These are phyloP conservation scores for Troglohyphantes excavatus DNA, from an alignment of 2,888 invertebrate genomes.

Conservation along the genomic window DNA sequence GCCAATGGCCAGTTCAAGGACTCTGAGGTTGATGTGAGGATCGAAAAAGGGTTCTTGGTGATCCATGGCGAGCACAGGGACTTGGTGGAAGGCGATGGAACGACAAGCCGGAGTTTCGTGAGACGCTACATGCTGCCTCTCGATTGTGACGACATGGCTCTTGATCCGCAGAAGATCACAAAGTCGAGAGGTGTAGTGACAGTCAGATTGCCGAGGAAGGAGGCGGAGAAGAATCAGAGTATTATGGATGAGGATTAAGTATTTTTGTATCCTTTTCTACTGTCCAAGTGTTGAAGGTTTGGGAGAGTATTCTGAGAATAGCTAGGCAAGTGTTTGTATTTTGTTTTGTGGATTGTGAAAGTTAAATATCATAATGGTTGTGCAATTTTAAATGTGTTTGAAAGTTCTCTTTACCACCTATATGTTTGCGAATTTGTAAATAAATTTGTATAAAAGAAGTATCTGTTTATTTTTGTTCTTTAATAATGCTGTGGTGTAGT, in stretches of 20 bases:
- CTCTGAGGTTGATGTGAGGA: not conserved
- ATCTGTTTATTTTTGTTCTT: too few relatives aligned
- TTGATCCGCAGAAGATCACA: not conserved
- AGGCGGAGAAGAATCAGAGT: not conserved
- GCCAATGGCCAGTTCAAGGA: not conserved
- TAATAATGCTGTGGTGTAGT: too few relatives aligned
- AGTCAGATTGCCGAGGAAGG: not conserved
- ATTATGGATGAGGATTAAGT: not conserved
- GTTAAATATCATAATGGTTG: too few relatives aligned
- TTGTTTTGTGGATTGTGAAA: too few relatives aligned
- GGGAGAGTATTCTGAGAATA: too few relatives aligned
- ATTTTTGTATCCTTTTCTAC: too few relatives aligned
- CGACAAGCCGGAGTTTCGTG: not conserved
- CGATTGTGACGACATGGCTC: not conserved
- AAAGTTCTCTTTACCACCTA: too few relatives aligned
- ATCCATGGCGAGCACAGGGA: not conserved
- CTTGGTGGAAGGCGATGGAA: not conserved
- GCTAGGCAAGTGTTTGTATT: too few relatives aligned
- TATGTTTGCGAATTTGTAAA: too few relatives aligned
- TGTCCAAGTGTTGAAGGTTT: too few relatives aligned
- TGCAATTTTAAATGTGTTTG: too few relatives aligned
- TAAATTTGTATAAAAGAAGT: too few relatives aligned
- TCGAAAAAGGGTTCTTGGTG: not conserved
- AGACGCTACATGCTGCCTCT: slow-evolving; percentile 7
- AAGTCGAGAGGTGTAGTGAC: not conserved